Base-by-base conservation (phyloP, 2,113 vertebrate species). In the Condylura cristata region DNA sequence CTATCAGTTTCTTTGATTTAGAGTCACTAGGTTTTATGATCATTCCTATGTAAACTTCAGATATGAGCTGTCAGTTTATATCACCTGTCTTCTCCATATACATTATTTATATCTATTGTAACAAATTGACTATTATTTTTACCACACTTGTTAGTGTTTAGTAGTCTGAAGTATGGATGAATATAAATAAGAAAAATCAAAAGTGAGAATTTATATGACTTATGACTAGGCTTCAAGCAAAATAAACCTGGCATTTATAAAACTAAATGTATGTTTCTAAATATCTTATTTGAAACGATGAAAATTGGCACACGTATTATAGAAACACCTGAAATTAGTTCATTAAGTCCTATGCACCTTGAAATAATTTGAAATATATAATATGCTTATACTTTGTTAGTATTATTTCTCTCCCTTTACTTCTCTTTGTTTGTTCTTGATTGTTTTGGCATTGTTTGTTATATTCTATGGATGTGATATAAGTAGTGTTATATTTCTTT, bases 271-370 rank as follows among this genome's bases (percentile, higher is more conserved):
- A 70, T 32, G 6, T 87, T 7, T n/a, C 53, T 87, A 56, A 1
- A 74, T 91, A 63, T 46, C n/a, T 46, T 66, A 66, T 16, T 76
- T 79, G 28, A 94, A 83, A n/a, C 39, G 20, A 79, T 72, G 13
- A 46, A 26, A 80, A 80, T 51, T 87, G 7, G 5, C 5, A 22
- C 17, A 63, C 18, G 46, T 6, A 81, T 78, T 72, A 37, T 18
- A 85, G 20, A 93, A 81, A 20, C 20, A 37, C 39, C 56, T 91
- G n/a, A 58, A 80, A 89, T 82, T 93, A 65, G 16, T 80, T 80
- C 28, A 37, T 75, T 84, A 68, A 14, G 3, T 78, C 41, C 17
- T 66, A 3, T 32, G 6, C 9, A 37, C 84, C 30, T 71, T 51
- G 28, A 3, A 41, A 87, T 41, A 75, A 71, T 72, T 56, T 85